A percentile compares a stretch with the other conserved stretches of the same genome.
Conservation (phyloP, 2,888 invertebrate species). For the Drosophila dives region DNA sequence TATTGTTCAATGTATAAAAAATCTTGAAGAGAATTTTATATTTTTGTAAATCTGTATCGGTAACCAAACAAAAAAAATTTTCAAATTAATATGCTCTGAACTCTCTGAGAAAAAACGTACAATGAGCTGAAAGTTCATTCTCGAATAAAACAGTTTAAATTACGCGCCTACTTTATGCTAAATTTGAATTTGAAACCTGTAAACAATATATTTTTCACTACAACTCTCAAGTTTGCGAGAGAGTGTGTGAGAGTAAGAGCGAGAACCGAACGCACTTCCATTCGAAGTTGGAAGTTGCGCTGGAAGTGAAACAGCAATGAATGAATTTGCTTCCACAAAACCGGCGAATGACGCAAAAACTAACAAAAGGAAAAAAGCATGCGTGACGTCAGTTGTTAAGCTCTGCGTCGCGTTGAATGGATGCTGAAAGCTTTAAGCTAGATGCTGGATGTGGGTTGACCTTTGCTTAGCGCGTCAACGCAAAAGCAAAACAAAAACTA, state of each 20-base stretch:
- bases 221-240: not conserved
- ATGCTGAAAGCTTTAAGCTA: not conserved
- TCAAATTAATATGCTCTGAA: not conserved
- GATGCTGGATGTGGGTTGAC: slow-evolving; percentile 25
- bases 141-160: not conserved
- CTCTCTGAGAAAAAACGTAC: not conserved
- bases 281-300: slow-evolving; percentile 49
- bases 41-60: not conserved
- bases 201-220: slow-evolving; percentile 12
- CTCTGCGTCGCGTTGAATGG: not conserved
- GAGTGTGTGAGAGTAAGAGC: not conserved
- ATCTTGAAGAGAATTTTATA: slow-evolving; percentile 3
- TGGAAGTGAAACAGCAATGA: slow-evolving; percentile 49
- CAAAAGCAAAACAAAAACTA: not conserved
- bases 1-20: not conserved
- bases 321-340: slow-evolving; percentile 51
- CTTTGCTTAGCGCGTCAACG: slow-evolving; percentile 47
- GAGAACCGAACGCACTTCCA: slow-evolving; percentile 17
- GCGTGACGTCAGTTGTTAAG: slow-evolving; percentile 45
- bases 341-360: slow-evolving; percentile 19
- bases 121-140: not conserved
- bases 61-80: not conserved
- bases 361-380: not conserved
- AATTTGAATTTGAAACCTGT: not conserved
- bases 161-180: slow-evolving; percentile 28